Percentiles rank a stretch among this genome's conserved stretches.
Conservation (phyloP, 2,113 vertebrate species). For the Macaca mulatta region DNA sequence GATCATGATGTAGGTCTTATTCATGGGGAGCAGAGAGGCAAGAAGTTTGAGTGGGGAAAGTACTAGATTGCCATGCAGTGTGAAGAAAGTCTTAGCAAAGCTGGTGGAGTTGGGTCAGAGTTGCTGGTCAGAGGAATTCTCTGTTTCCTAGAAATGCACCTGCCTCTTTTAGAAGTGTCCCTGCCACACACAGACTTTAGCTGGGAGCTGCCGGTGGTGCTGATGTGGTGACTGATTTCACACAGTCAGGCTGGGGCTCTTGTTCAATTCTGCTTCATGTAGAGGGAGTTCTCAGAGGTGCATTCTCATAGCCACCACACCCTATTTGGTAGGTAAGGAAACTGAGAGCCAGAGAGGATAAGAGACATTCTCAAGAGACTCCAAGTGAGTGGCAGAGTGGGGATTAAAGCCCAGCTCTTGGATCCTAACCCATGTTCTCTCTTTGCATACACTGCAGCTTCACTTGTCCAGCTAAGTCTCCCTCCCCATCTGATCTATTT, state of each 20-base stretch:
- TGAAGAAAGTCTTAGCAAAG: background rate
- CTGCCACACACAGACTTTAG: background rate
- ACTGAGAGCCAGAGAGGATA: background rate
- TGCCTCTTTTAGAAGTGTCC: background rate
- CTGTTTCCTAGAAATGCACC: background rate
- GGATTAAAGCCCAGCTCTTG: background rate
- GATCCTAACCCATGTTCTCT: background rate
- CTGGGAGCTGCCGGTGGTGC: background rate
- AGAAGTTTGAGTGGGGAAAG: background rate
- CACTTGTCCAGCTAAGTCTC: background rate
- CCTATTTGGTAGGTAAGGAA: background rate
- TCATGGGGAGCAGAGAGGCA: background rate
- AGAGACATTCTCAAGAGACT: background rate
- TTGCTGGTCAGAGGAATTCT: background rate
- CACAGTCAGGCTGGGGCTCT: background rate
- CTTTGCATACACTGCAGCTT: background rate
- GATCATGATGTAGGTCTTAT: fast-evolving
- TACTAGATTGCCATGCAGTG: background rate
- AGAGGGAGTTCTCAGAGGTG: background rate
- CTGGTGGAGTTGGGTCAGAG: background rate
- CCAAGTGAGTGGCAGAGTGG: background rate
- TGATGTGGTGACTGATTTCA: background rate
- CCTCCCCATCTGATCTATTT: background rate
- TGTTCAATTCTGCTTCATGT: fast-evolving
- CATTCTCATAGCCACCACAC: background rate